These are phyloP conservation scores for Salvelinus fontinalis DNA, from an alignment of 2,113 vertebrate species.

Conservation along the genomic window DNA sequence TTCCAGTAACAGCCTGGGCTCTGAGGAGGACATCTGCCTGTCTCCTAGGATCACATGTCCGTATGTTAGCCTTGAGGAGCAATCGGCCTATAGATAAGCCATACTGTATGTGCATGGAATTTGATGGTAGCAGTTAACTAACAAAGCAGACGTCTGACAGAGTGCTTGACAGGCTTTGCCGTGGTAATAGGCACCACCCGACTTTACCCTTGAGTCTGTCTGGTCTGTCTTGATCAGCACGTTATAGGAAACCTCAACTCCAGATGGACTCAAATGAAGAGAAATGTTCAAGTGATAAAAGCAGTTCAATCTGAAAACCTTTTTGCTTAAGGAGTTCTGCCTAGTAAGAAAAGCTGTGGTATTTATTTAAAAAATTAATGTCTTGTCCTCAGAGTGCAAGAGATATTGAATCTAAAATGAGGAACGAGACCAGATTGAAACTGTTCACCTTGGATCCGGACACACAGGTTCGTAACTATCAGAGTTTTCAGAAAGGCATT, in stretches of 20 bases:
- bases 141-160: neutral
- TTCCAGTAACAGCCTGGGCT: slow-evolving; percentile 4
- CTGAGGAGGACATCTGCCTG: neutral
- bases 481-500: neutral
- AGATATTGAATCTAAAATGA: slow-evolving; percentile 90
- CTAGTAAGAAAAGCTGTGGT: no score
- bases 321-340: slow-evolving; percentile 11
- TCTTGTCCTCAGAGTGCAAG: slow-evolving; percentile 78
- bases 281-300: slow-evolving; percentile 23
- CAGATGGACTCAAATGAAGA: slow-evolving; percentile 16
- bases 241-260: slow-evolving; percentile 20
- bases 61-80: slow-evolving; percentile 4
- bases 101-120: slow-evolving; percentile 41
- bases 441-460: slow-evolving; percentile 94
- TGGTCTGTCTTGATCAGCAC: no score
- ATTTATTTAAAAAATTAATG: neutral
- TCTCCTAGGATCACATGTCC: neutral
- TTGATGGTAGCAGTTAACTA: slow-evolving; percentile 22
- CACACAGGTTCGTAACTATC: slow-evolving; percentile 81
- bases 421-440: slow-evolving; percentile 90
- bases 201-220: no score
- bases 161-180: neutral
- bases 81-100: slow-evolving; percentile 30
- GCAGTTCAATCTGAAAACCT: slow-evolving; percentile 28
- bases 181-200: no score